Base-by-base conservation (phyloP, 2,113 vertebrate genomes). In the Chloroceryle aenea region DNA sequence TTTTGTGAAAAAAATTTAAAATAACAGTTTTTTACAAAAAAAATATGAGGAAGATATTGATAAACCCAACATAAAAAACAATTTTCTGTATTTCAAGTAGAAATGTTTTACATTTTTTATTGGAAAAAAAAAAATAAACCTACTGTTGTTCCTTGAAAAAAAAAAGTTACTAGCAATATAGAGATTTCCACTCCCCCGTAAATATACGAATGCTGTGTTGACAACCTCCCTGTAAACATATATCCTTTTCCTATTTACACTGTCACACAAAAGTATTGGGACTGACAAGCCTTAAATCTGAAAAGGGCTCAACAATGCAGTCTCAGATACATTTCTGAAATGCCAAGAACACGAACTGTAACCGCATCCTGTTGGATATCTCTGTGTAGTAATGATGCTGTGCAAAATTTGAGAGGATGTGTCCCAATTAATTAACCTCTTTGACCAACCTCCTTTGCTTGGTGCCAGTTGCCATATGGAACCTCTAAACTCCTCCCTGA, bases 391-490 rank as follows among this genome's bases (percentile, higher is more conserved):
- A 97, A 98, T 98, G 98, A 98, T 95, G 96, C 52, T 53, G 96
- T 97, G 95, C 97, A 98, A 98, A 97, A 97, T 87, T 91, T 96
- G 97, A 91, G 98, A 98, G 95, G 93, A 97, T 97, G 82, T 95
- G 96, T 98, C 98, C 94, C 96, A 94, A 96, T 96, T 98, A 98
- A 97, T 97, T 98, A 98, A 98, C 97, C 97, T 98, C 97, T 98
- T 90, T 32, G 94, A 75, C 94, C 93, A 98, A 92, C 97, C 98
- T 97, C 97, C 95, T 96, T 97, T 93, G 97, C 97, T 98, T 98
- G 98, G 97, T 98, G 97, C 98, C 98, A 98, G 96, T 95, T 92
- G 76, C 97, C 98, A 98, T 98, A 98, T 99, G 98, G 98, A 99
- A 99, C 95, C 98, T 98, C 97, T 99, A 98, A 99, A 99, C 97